These are phyloP conservation scores for Mya arenaria DNA, from an alignment of 1,140 invertebrate species.

Conservation along the genomic window DNA sequence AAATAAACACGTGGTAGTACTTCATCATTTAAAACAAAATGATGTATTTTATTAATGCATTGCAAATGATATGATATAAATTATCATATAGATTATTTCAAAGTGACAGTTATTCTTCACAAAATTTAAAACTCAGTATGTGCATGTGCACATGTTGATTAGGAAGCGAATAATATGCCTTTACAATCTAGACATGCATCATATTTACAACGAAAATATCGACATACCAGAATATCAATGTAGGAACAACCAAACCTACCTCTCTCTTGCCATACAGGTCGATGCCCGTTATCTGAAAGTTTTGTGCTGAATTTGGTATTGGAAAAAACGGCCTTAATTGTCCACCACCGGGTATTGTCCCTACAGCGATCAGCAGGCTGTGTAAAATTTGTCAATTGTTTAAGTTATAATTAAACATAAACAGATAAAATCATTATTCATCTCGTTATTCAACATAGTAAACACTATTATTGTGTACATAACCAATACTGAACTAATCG, in stretches of 20 bases:
- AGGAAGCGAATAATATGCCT: too few species aligned
- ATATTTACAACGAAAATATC: background rate
- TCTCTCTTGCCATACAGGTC: conserved; percentile 42
- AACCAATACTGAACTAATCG: background rate
- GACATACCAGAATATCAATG: background rate
- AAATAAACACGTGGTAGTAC: background rate
- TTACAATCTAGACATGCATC: too few species aligned
- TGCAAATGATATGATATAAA: background rate
- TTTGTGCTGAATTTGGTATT: background rate
- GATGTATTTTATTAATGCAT: background rate
- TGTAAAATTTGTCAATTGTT: background rate
- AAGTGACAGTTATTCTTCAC: background rate
- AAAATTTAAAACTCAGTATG: too few species aligned
- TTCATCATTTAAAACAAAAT: background rate
- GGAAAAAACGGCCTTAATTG: conserved; percentile 46
- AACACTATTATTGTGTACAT: background rate
- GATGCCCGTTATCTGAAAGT: conserved; percentile 37
- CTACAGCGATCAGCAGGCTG: conserved; percentile 57
- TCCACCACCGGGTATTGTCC: conserved; percentile 53
- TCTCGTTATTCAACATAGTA: background rate
- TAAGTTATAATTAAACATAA: background rate
- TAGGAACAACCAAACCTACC: conserved; percentile 21
- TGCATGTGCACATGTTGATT: too few species aligned
- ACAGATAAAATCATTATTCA: background rate
- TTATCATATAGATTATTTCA: background rate